Percentiles rank a stretch among this genome's conserved stretches.
These are phyloP conservation scores for Sebastes variabilis DNA, from an alignment of 2,797 vertebrate genomes.

Conservation along the genomic window DNA sequence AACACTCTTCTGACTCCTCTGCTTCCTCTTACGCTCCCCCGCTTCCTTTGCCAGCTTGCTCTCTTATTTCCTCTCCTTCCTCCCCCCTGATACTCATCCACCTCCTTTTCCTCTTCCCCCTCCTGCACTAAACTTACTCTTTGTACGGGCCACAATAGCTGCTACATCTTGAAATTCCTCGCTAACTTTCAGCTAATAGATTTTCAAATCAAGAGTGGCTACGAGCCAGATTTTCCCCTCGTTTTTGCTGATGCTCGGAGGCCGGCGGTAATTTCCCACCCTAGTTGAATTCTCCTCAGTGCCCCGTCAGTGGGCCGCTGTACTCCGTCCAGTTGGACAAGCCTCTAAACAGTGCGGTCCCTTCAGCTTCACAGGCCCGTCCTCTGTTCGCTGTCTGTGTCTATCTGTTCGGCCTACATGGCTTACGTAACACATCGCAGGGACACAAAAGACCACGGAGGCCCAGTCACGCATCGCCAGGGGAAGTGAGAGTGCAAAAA, in stretches of 20 bases:
- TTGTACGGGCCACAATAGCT: not conserved
- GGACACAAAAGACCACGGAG: conserved; percentile 68
- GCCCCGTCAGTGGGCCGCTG: conserved; percentile 55
- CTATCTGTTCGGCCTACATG: conserved; percentile 59
- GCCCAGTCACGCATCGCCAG: conserved; percentile 59
- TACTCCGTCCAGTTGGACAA: conserved; percentile 56
- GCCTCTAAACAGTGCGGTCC: conserved; percentile 60
- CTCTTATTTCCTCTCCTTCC: conserved; percentile 34
- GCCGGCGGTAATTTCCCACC: conserved; percentile 46
- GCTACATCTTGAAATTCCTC: not conserved
- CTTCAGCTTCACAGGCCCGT: conserved; percentile 65
- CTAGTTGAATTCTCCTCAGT: conserved; percentile 42
- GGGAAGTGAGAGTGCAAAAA: conserved; percentile 63
- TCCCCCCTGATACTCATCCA: not conserved
- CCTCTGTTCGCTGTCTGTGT: conserved; percentile 57
- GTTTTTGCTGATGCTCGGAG: conserved; percentile 35
- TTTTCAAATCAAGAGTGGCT: conserved; percentile 5
- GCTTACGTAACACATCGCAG: conserved; percentile 66
- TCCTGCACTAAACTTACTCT: not conserved
- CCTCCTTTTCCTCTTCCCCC: conserved; percentile 15
- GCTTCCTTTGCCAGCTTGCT: conserved; percentile 34
- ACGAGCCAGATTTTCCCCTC: not conserved
- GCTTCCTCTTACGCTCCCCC: conserved; percentile 26
- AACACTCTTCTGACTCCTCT: not conserved
- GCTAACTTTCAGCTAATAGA: conserved; percentile 4